Base-by-base conservation (phyloP, 2,888 invertebrate genomes). In the Rutpela maculata region DNA sequence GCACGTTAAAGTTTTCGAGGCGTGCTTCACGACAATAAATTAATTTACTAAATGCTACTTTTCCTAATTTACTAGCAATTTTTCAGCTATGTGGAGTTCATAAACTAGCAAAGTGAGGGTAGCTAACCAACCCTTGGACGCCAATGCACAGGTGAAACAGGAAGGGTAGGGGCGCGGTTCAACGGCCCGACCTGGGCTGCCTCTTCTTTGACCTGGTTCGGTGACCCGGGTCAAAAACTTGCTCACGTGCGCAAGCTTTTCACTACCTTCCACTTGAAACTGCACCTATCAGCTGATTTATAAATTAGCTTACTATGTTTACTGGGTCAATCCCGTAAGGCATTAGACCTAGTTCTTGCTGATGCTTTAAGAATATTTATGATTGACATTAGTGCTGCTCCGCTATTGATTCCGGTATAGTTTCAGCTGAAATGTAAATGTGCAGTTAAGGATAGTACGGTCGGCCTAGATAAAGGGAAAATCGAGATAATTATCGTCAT, bases 171-270 rank as follows among this genome's bases (percentile, higher is more conserved):
- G 73, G 19, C 73, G 74, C 74, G 76, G 87, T 86, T 86, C 86
- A 87, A 85, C 82, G 87, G 80, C 88, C 88, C 83, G 86, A 86
- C 86, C 87, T 43, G 78, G 83, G 85, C 84, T 82, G 82, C 70
- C 82, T 83, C 81, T 82, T 80, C 79, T 84, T 83, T 87, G 87
- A 87, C 87, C 87, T 84, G 85, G 83, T 86, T 87, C 82, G 76
- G 75, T 84, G 85, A 86, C 86, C 86, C 84, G 84, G 86, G 86
- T 85, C 84, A 84, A 84, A 85, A 82, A 78, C 74, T 77, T 60
- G 65, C 77, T 76, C 81, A 83, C 82, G 82, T 81, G 83, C 82
- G 83, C 79, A 76, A 74, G 79, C 82, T 80, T 81, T 77, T 81
- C 75, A 78, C 78, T 81, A 81, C 79, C 81, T 81, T 71, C 65